A percentile compares a stretch with the other conserved stretches of the same genome.
Evolutionary conservation across 1,140 invertebrate genomes (phyloP).

Genomic region (Penaeus vannamei): DNA sequence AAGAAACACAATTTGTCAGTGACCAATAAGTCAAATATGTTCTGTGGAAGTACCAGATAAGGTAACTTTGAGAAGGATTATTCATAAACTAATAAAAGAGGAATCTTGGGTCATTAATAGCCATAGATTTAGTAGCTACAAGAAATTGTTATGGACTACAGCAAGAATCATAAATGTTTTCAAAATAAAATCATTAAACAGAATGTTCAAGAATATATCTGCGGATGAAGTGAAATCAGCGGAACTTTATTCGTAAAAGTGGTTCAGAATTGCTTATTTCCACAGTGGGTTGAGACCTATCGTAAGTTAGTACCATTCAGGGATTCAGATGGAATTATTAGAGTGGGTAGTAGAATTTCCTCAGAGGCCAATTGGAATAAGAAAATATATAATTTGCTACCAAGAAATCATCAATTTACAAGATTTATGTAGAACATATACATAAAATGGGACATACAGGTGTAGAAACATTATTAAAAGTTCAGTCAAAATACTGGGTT

Average conservation of each 20-base stretch:
- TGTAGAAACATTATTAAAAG: no score
- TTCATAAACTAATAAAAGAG: neutral
- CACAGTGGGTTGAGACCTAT: neutral
- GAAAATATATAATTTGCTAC: neutral
- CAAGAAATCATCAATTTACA: no score
- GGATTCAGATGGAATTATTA: neutral
- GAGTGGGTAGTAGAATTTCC: constrained; percentile 4
- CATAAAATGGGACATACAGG: no score
- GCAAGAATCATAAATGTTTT: neutral
- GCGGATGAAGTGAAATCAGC: neutral
- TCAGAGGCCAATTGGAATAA: constrained; percentile 8
- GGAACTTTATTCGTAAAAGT: neutral
- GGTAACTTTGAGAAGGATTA: no score
- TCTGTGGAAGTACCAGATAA: no score
- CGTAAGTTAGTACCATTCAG: neutral
- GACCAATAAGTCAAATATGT: constrained; percentile 40
- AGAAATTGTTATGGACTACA: constrained; percentile 16
- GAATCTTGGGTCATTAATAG: neutral
- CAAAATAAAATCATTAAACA: neutral
- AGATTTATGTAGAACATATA: no score
- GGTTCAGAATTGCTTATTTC: constrained; percentile 8
- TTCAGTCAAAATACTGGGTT: no score
- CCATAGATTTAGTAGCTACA: constrained; percentile 23
- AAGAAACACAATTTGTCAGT: neutral
- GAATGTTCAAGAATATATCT: neutral